Base-by-base conservation (phyloP, 2,113 vertebrate species). In the Trachemys scripta region DNA sequence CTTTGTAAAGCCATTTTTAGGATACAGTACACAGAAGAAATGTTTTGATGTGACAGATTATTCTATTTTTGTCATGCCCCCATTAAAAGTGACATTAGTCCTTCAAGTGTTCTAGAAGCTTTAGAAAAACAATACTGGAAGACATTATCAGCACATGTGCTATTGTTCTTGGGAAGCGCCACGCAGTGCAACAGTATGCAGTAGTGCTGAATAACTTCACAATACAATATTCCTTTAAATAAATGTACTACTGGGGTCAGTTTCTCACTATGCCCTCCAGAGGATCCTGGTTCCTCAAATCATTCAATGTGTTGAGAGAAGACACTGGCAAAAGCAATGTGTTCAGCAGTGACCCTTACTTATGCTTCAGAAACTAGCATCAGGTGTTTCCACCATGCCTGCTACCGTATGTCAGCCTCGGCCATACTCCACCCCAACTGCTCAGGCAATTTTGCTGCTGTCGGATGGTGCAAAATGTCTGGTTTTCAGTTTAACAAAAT, bases 361-460 rank as follows among this genome's bases (percentile, higher is more conserved):
- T 57, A 24, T 5, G 25, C 25, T 57, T 57, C 56, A 57, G 56
- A 57, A 57, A 11, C 2, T 9, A 57, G 25, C 25, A 57, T 27
- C 10, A 11, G 4, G 4, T 57, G 56, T 57, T 57, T 14, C 5
- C 7, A 94, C 35, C 11, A 42, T 54, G 47, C 11, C 13, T 19
- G 22, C 22, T 53, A 38, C 53, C 25, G 4, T 13, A 11, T 42
- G 45, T 54, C 57, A 88, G 82, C 10, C 56, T 38, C 22, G 6
- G 24, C 11, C 45, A 88, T 85, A 50, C 69, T 50, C 19, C 79
- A 80, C 19, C 13, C 6, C 80, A 79, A 75, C 42, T 20, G 22
- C 35, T 25, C 8, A 35, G 47, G 31, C 0, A 0, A 4, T 72
- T 49, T 65, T 31, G 19, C 38, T 84, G 17, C 42, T 49, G 72